Conservation (phyloP, 2,113 vertebrate species). For the Toxostoma redivivum region DNA sequence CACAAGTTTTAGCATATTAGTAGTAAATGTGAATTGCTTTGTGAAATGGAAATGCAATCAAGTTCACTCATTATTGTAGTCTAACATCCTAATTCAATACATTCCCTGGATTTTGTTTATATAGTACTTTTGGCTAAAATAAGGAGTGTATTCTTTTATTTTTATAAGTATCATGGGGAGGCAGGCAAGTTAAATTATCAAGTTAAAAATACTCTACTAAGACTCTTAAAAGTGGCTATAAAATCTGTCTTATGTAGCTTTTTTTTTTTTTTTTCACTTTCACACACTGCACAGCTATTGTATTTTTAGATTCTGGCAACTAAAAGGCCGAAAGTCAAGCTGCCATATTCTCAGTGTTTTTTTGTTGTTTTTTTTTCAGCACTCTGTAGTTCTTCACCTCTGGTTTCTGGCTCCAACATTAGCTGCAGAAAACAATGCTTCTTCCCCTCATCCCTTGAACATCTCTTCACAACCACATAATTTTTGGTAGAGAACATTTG, state of each 20-base stretch:
- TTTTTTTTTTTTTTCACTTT: neutral
- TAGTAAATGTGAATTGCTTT: conserved; percentile 23
- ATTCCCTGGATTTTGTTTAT: neutral
- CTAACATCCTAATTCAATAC: conserved; percentile 4
- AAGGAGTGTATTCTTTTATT: neutral
- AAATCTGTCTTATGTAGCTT: neutral
- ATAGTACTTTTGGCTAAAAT: conserved; percentile 7
- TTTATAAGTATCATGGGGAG: neutral
- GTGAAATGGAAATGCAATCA: conserved; percentile 32
- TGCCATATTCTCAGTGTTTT: neutral
- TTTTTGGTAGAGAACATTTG: neutral
- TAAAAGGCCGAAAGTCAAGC: neutral
- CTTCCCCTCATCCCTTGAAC: neutral
- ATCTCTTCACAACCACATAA: neutral
- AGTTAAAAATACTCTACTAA: neutral
- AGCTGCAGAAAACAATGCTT: neutral
- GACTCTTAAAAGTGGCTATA: neutral
- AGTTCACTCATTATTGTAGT: neutral
- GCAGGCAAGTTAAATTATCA: neutral
- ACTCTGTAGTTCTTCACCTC: neutral
- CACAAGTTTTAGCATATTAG: conserved; percentile 16
- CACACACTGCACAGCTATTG: neutral
- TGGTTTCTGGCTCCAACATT: neutral
- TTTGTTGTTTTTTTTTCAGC: neutral
- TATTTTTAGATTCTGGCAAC: neutral